These are phyloP conservation scores for Medauroidea extradentata DNA, from an alignment of 1,140 invertebrate species.

Conservation along the genomic window DNA sequence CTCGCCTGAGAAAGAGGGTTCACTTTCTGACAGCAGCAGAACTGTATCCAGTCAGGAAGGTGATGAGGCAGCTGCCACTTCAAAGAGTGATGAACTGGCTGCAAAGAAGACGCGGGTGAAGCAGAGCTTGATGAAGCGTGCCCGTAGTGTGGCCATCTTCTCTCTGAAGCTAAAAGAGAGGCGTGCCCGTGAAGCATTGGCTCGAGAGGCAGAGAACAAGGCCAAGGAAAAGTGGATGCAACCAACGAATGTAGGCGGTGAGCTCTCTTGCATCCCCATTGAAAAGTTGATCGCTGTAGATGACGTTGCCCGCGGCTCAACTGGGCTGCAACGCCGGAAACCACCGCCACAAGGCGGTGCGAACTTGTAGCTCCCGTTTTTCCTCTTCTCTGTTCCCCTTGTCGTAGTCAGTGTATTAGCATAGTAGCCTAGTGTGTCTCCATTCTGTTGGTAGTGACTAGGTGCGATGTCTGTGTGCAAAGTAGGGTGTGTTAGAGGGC, in stretches of 20 bases:
- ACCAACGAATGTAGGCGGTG: conserved; percentile 64
- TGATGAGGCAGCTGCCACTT: conserved; percentile 29
- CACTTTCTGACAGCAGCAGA: conserved; percentile 48
- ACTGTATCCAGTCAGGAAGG: conserved; percentile 53
- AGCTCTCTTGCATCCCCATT: conserved; percentile 74
- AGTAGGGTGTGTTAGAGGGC: too few relatives aligned
- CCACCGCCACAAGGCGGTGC: too few relatives aligned
- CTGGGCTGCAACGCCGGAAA: conserved; percentile 5
- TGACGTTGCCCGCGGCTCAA: conserved; percentile 17
- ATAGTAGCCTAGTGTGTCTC: too few relatives aligned
- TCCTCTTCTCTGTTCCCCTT: too few relatives aligned
- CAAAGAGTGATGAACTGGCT: background rate
- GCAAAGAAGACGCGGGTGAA: conserved; percentile 46
- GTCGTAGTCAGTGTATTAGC: too few relatives aligned
- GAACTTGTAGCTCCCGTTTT: too few relatives aligned
- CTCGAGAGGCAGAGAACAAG: conserved; percentile 26
- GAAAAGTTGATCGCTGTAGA: conserved; percentile 55
- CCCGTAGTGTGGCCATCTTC: conserved; percentile 75
- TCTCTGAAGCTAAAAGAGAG: conserved; percentile 71
- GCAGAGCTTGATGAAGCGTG: conserved; percentile 70
- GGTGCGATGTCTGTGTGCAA: too few relatives aligned
- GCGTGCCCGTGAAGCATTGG: conserved; percentile 59
- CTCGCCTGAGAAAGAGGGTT: conserved; percentile 40
- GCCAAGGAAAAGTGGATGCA: conserved; percentile 46
- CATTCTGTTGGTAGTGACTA: too few relatives aligned